Evolutionary conservation across 1,140 invertebrate species (phyloP).

Genomic region (Samia ricini): DNA sequence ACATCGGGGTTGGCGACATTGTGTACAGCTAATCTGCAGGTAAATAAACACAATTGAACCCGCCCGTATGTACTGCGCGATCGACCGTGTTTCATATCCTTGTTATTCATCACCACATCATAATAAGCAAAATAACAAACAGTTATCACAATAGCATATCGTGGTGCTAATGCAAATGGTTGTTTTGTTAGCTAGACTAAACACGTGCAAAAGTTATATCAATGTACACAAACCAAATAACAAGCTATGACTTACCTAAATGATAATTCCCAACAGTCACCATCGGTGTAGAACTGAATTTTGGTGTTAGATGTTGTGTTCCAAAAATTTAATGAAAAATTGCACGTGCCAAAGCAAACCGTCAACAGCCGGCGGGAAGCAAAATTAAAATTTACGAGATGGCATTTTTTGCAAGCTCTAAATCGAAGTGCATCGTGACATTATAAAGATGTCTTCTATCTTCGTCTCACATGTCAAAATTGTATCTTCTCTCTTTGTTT

Average conservation of each 20-base stretch:
- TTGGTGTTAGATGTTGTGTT: conserved; percentile 40
- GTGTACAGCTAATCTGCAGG: conserved; percentile 65
- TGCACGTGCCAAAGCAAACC: conserved; percentile 74
- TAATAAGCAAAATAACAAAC: background rate
- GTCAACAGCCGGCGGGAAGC: conserved; percentile 70
- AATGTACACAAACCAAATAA: conserved; percentile 33
- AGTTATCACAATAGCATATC: conserved; percentile 40
- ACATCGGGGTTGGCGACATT: conserved; percentile 67
- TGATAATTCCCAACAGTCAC: conserved; percentile 54
- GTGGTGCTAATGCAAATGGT: conserved; percentile 64
- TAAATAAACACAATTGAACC: conserved; percentile 75
- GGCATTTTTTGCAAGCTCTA: conserved; percentile 43
- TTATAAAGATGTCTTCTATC: background rate
- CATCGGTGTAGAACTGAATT: conserved; percentile 57
- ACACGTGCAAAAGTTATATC: conserved; percentile 62
- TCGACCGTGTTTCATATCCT: background rate
- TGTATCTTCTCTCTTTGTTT: background rate
- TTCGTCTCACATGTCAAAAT: background rate
- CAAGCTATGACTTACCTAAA: conserved; percentile 60
- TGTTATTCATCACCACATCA: conserved; percentile 7
- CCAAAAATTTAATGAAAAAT: conserved; percentile 54
- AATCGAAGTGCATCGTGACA: background rate
- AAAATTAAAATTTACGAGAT: conserved; percentile 64
- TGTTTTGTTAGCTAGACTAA: conserved; percentile 61
- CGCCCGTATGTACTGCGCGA: conserved; percentile 11